Percentiles rank a stretch among this genome's conserved stretches.
phyloP scores from a whole-genome alignment of 2,113 vertebrate species.

The Lycaon pictus region DNA sequence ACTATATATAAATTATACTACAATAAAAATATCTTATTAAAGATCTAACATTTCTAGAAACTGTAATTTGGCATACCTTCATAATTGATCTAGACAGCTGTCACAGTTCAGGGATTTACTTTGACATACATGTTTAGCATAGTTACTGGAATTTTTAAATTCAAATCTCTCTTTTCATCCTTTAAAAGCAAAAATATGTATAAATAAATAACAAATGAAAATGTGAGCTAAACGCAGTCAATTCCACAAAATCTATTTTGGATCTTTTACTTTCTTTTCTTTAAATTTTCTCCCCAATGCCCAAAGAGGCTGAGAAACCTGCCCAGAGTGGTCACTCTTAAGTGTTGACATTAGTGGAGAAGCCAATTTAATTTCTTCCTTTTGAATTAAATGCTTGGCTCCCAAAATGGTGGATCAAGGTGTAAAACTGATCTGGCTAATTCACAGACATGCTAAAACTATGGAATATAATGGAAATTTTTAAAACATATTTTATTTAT shows the following conservation, averaged over 20 bases:
- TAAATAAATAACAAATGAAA: background rate
- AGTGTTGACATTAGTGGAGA: background rate
- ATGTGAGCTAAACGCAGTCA: background rate
- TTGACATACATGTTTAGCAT: background rate
- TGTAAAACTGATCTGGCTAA: background rate
- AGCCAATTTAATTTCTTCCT: background rate
- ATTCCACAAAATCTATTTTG: background rate
- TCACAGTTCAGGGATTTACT: background rate
- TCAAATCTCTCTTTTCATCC: background rate
- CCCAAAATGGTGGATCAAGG: background rate
- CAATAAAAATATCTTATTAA: background rate
- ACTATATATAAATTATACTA: background rate
- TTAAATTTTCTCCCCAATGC: background rate
- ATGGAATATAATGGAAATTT: background rate
- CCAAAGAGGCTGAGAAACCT: background rate
- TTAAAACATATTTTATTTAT: background rate
- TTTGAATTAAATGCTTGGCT: background rate
- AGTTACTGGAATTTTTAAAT: constrained; percentile 7
- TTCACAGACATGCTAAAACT: background rate
- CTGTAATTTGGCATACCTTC: background rate
- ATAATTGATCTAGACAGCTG: background rate
- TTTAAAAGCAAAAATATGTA: background rate
- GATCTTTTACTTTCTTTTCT: background rate
- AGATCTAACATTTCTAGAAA: background rate
- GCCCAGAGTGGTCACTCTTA: background rate